A percentile compares a stretch with the other conserved stretches of the same genome.
phyloP scores from a whole-genome alignment of 2,113 vertebrate species.

The Leiothrix lutea region DNA sequence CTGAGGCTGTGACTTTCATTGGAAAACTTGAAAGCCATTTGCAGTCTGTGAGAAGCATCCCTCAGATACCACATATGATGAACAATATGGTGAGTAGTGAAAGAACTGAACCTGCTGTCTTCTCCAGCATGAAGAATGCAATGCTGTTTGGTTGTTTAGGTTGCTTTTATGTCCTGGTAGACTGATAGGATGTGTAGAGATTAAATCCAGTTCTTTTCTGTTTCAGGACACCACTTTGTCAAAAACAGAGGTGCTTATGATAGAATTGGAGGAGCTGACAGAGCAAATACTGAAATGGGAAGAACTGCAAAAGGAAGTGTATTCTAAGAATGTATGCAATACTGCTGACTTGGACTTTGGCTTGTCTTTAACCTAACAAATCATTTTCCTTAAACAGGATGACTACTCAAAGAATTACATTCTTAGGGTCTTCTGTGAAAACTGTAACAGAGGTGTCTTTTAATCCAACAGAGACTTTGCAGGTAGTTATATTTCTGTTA shows the following conservation, averaged over 20 bases:
- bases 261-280: conserved; percentile 77
- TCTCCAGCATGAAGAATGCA: neutral
- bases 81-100: conserved; percentile 81
- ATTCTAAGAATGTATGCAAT: conserved; percentile 8
- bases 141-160: neutral
- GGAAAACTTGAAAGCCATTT: conserved; percentile 83
- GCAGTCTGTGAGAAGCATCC: conserved; percentile 67
- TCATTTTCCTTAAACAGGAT: neutral
- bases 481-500: neutral
- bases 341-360: conserved; percentile 41
- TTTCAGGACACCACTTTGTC: conserved; percentile 76
- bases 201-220: neutral
- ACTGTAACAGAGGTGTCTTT: neutral
- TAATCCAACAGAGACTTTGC: neutral
- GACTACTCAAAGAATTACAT: neutral
- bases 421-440: neutral
- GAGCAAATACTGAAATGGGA: conserved; percentile 80
- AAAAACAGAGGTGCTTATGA: conserved; percentile 73
- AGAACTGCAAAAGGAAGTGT: conserved; percentile 62
- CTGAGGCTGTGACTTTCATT: conserved; percentile 81
- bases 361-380: neutral
- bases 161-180: neutral
- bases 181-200: neutral
- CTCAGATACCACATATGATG: conserved; percentile 55
- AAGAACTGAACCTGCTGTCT: neutral